phyloP scores from a whole-genome alignment of 2,888 invertebrate species.

The Leptopilina drosophilae region DNA sequence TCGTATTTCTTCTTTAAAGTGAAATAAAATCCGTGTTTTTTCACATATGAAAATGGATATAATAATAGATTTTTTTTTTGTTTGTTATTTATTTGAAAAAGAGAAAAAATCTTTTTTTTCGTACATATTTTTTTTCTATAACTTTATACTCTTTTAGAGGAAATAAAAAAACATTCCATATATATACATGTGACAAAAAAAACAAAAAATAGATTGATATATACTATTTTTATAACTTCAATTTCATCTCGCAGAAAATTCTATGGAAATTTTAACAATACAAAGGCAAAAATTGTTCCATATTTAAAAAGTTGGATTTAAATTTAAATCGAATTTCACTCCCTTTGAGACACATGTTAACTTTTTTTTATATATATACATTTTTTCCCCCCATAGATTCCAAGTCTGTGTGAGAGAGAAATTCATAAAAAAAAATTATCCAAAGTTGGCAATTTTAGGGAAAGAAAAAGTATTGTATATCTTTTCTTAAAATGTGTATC shows the following conservation, averaged over 20 bases:
- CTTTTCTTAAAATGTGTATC: constrained; percentile 25
- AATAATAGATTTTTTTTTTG: no score
- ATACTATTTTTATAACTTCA: neutral
- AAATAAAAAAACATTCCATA: no score
- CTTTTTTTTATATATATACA: neutral
- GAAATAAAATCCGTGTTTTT: no score
- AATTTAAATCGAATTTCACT: constrained; percentile 11
- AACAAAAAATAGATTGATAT: no score
- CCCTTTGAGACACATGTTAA: constrained; percentile 15
- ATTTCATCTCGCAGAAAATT: neutral
- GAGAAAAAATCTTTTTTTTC: no score
- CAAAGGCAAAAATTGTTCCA: constrained; percentile 10
- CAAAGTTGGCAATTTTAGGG: neutral
- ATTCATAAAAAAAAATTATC: neutral
- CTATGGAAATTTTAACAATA: constrained; percentile 11
- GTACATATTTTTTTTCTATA: no score
- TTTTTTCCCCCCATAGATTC: neutral
- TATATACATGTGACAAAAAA: no score
- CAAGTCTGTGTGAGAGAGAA: neutral
- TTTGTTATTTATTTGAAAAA: no score
- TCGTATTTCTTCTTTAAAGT: no score
- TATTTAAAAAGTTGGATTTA: constrained; percentile 17
- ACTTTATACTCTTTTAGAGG: no score
- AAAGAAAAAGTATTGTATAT: neutral
- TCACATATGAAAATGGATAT: no score